Conservation (phyloP, 2,888 invertebrate species). For the Augochlorella aurata region DNA sequence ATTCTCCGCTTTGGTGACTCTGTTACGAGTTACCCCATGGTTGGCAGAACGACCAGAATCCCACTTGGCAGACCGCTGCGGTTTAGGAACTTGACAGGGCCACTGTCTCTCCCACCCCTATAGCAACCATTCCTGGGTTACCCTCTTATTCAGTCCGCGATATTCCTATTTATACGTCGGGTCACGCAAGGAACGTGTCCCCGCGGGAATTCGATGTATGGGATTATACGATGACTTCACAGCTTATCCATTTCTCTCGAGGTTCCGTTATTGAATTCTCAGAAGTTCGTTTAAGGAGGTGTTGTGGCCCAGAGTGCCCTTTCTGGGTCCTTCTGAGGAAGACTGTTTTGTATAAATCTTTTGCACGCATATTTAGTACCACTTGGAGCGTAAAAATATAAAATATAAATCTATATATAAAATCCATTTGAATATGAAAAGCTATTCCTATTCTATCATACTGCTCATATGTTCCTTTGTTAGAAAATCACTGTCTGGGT, state of each 20-base stretch:
- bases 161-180: conserved; percentile 63
- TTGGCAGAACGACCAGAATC: conserved; percentile 66
- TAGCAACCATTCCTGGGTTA: conserved; percentile 19
- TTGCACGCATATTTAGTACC: too few species aligned
- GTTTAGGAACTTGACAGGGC: conserved; percentile 70
- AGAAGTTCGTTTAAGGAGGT: not conserved
- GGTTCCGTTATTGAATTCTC: not conserved
- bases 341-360: too few species aligned
- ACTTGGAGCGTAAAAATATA: too few species aligned
- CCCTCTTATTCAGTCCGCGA: conserved; percentile 51
- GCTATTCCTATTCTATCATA: not conserved
- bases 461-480: conserved; percentile 9
- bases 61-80: conserved; percentile 73
- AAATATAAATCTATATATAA: too few species aligned
- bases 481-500: conserved; percentile 32
- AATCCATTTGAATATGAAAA: too few species aligned
- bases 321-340: not conserved
- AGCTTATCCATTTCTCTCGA: not conserved
- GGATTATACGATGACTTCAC: conserved; percentile 32
- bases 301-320: not conserved
- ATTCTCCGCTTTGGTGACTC: conserved; percentile 72
- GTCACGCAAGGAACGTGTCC: conserved; percentile 29
- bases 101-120: conserved; percentile 36
- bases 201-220: conserved; percentile 4
- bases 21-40: conserved; percentile 67